These are phyloP conservation scores for Cyprinodon tularosa DNA, from an alignment of 2,113 vertebrate species.

Conservation along the genomic window DNA sequence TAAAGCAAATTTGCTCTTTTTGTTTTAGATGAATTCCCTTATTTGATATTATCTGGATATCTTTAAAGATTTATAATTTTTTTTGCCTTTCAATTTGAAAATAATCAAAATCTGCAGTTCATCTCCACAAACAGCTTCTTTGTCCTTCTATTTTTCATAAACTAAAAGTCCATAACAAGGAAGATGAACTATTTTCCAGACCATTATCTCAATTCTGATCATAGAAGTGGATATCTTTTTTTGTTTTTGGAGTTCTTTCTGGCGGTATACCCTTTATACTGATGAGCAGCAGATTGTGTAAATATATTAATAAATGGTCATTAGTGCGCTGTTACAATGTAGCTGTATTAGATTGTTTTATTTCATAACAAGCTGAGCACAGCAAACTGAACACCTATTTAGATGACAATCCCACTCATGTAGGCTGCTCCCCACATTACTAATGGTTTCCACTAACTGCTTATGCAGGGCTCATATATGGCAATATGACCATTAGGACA, in stretches of 20 bases:
- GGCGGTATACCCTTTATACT: not conserved
- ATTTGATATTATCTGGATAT: too few species aligned
- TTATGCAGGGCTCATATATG: constrained; percentile 14
- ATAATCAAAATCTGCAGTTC: too few species aligned
- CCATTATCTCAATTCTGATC: too few species aligned
- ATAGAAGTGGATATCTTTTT: not conserved
- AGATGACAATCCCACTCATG: constrained; percentile 1
- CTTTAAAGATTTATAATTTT: too few species aligned
- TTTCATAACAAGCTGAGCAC: not conserved
- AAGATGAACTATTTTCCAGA: too few species aligned
- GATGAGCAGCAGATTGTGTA: not conserved
- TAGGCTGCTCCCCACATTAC: constrained; percentile 19
- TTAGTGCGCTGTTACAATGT: not conserved
- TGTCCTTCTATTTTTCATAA: too few species aligned
- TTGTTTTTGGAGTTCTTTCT: not conserved
- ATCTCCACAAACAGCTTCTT: too few species aligned
- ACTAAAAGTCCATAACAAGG: too few species aligned
- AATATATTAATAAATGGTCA: not conserved
- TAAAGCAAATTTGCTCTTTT: too few species aligned
- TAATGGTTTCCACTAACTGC: constrained; percentile 24
- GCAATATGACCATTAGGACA: constrained; percentile 23
- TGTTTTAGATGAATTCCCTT: too few species aligned
- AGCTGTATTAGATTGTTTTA: not conserved
- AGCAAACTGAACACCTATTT: not conserved
- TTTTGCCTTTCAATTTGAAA: too few species aligned